Evolutionary conservation across 2,797 vertebrate species (phyloP), one percentile per base, ranked within the genome.

Genomic region (Esox lucius): DNA sequence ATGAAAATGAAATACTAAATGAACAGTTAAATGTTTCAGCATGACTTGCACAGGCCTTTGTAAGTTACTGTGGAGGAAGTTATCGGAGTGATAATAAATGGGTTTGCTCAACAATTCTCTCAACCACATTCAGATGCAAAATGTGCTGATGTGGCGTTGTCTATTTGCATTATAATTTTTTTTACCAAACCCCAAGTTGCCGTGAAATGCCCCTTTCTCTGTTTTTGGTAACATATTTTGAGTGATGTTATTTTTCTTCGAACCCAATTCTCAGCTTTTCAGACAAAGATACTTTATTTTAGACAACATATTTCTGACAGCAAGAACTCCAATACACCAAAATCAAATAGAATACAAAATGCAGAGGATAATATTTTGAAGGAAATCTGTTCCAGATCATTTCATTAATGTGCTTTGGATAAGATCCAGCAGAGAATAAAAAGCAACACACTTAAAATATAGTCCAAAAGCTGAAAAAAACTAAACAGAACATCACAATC

Each of bases 271-370:
- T 75, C 49, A 77, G 75, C 51, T 19, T 85, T 85, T 74, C 73
- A 77, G 83, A 87, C 81, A 85, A 87, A 86, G 72, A 78, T 75
- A 71, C 74, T 88, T 88, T 90, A 87, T 88, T 90, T 82, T 73
- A 80, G 76, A 78, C 75, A 74, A 84, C 77, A 31, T n/a, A 85
- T 74, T 59, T 33, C 28, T 69, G 78, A 86, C 81, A 78, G 71
- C 80, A 83, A 75, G 51, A 83, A 78, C 75, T 80, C 71, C 68
- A 78, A 76, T 78, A 83, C 71, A 79, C 75, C 74, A 81, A 84
- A 70, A 83, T 68, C 78, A 76, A 84, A 77, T 73, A 67, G 68
- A 74, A 59, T 70, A 78, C 75, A 74, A 84, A 68, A 77, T 68
- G 15, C 26, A 33, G 12, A 17, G 19, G 16, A 62, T 64, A 73